Percentiles rank a stretch among this genome's conserved stretches.
Evolutionary conservation across 2,113 vertebrate species (phyloP).

Genomic region (Marmota flaviventris): DNA sequence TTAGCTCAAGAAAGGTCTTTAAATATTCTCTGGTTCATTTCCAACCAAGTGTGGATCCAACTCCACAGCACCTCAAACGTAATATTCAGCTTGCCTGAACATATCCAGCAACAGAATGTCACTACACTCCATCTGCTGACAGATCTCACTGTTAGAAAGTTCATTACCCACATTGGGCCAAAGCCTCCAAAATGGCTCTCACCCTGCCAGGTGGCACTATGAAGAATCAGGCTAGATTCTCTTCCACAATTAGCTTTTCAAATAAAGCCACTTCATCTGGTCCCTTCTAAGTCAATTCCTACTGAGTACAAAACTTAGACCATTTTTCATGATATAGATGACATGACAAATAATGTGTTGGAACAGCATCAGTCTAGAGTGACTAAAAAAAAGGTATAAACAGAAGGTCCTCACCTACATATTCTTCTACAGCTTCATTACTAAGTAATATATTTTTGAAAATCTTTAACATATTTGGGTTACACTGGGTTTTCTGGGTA

Average conservation of each 20-base stretch:
- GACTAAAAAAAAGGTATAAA: background rate
- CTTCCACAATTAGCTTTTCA: slow-evolving; percentile 18
- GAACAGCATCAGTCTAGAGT: background rate
- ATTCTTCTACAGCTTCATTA: background rate
- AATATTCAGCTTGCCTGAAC: slow-evolving; percentile 7
- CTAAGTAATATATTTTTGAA: background rate
- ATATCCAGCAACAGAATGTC: background rate
- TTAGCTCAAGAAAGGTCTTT: slow-evolving; percentile 52
- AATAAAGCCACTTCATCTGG: slow-evolving; percentile 17
- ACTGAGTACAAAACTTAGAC: background rate
- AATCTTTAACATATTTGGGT: slow-evolving; percentile 8
- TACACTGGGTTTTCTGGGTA: slow-evolving; percentile 27
- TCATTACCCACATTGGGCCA: background rate
- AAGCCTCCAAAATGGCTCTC: background rate
- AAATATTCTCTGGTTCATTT: background rate
- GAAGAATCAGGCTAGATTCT: background rate
- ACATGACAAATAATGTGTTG: slow-evolving; percentile 3
- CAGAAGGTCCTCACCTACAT: background rate
- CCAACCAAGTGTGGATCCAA: background rate
- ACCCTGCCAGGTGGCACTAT: background rate
- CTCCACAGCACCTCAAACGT: background rate
- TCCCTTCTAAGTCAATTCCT: slow-evolving; percentile 30
- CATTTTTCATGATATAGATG: slow-evolving; percentile 10
- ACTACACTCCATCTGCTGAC: background rate
- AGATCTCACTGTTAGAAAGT: slow-evolving; percentile 12